Evolutionary conservation across 2,797 vertebrate genomes (phyloP), one percentile per base, ranked within the genome.

Genomic region (Arnoldichthys spilopterus): DNA sequence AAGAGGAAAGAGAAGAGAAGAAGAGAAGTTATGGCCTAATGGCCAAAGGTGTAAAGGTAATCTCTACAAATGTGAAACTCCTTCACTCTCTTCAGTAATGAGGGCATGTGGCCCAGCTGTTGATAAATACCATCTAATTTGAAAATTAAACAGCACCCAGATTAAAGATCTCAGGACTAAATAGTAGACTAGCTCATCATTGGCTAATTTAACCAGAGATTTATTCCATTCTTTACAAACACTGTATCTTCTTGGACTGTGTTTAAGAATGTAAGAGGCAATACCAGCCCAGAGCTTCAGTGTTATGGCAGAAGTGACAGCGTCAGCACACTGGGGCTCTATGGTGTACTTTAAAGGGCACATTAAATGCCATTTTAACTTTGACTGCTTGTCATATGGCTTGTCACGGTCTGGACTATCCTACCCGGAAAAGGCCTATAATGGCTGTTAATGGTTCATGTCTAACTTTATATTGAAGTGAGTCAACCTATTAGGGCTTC

Each of bases 121-220:
- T 80, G 45, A 77, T 54, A 68, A 83, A 80, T 80, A 73, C 34
- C 15, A 32, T 40, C 49, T 56, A 40, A 51, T 74, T 69, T 26
- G 64, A 34, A 76, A 59, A 66, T 54, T 32, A 58, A n/a, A 15
- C 47, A 20, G 40, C 58, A 54, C 6, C 12, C 37, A 22, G 30
- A 20, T 2, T n/a, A 64, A 30, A 12, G 1, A 64, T 40, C 34
- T 63, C 18, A 58, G 47, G 13, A 13, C 6, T 37, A 6, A 37
- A 37, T 37, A 9, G 37, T 9, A 37, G 9, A 37, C 37, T 37
- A 9, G 37, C 37, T 37, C 37, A 37, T 18, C 47, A 58, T 58
- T 22, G 1, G 3, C n/a, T 12, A 26, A 28, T 30, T 59, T 13
- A 26, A 3, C 18, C 20, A 53, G 37, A 5, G 6, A 1, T 2